A percentile compares a stretch with the other conserved stretches of the same genome.
Evolutionary conservation across 2,113 vertebrate genomes (phyloP).

Genomic region (Pseudorasbora parva): DNA sequence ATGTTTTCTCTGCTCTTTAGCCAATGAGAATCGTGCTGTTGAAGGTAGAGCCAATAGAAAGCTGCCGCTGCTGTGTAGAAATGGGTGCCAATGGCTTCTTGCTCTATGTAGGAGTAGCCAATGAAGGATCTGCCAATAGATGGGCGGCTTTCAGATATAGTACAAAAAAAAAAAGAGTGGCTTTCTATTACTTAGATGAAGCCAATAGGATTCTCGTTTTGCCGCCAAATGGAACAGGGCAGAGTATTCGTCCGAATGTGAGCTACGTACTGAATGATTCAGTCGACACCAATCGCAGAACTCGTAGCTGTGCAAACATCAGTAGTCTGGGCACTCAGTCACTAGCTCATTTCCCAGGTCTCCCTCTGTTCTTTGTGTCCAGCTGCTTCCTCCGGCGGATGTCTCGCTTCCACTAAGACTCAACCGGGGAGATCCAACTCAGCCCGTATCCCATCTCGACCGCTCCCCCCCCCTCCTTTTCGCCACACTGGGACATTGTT

Average conservation of each 20-base stretch:
- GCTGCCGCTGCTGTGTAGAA: conserved; percentile 40
- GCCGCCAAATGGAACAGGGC: conserved; percentile 40
- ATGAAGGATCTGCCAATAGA: conserved; percentile 46
- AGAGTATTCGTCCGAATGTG: conserved; percentile 19
- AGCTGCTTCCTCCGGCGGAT: conserved; percentile 76
- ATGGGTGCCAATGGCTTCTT: conserved; percentile 44
- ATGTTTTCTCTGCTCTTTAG: conserved; percentile 46
- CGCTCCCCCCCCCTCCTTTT: conserved; percentile 46
- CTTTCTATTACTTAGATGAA: conserved; percentile 17
- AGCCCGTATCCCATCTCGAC: conserved; percentile 58
- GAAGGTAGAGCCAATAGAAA: conserved; percentile 41
- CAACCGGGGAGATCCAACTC: conserved; percentile 61
- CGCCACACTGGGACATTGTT: conserved; percentile 65
- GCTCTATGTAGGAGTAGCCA: conserved; percentile 36
- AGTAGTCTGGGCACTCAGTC: conserved; percentile 62
- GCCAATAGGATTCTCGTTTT: conserved; percentile 41
- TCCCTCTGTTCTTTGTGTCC: conserved; percentile 69
- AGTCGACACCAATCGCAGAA: conserved; percentile 9
- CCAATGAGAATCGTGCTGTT: conserved; percentile 54
- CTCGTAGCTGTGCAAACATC: conserved; percentile 36
- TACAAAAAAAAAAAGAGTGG: conserved; percentile 34
- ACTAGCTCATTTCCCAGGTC: conserved; percentile 67
- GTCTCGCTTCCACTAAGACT: conserved; percentile 67
- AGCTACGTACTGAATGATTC: conserved; percentile 32
- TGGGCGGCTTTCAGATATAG: conserved; percentile 17